A percentile compares a stretch with the other conserved stretches of the same genome.
phyloP scores from a whole-genome alignment of 2,113 vertebrate genomes.

The Nettapus auritus region DNA sequence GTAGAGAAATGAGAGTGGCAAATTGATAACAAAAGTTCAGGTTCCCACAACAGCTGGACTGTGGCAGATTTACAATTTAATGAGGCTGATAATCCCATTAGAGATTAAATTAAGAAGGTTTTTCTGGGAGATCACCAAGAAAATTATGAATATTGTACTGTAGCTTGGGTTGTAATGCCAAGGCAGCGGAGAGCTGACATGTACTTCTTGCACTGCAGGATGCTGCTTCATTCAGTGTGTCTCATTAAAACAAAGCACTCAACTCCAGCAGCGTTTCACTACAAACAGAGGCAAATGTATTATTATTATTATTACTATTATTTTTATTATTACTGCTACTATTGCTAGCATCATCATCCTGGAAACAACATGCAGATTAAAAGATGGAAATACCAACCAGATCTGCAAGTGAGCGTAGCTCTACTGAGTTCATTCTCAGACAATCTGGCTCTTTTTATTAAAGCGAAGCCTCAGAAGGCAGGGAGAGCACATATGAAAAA shows the following conservation, averaged over 20 bases:
- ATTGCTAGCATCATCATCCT: not conserved
- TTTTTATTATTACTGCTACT: not conserved
- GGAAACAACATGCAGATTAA: conserved; percentile 23
- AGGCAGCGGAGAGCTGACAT: not conserved
- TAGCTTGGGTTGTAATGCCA: not conserved
- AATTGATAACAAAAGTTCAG: conserved; percentile 10
- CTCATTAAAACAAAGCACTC: conserved; percentile 51
- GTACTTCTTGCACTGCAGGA: conserved; percentile 21
- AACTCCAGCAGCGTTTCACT: not conserved
- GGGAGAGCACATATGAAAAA: not conserved
- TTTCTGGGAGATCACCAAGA: conserved; percentile 47
- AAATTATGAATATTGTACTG: conserved; percentile 10
- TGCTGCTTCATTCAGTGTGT: conserved; percentile 21
- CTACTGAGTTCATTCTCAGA: not conserved
- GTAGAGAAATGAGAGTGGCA: not conserved
- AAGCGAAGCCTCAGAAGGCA: not conserved
- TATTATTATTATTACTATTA: not conserved
- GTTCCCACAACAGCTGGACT: conserved; percentile 57
- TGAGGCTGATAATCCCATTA: conserved; percentile 59
- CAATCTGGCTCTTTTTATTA: not conserved
- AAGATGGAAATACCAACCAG: conserved; percentile 12
- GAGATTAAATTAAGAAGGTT: conserved; percentile 64
- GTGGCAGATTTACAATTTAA: conserved; percentile 40
- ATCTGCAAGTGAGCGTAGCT: conserved; percentile 11
- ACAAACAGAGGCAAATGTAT: conserved; percentile 41